Conservation (phyloP, 2,113 vertebrate genomes). For the Phrynocephalus versicolor region DNA sequence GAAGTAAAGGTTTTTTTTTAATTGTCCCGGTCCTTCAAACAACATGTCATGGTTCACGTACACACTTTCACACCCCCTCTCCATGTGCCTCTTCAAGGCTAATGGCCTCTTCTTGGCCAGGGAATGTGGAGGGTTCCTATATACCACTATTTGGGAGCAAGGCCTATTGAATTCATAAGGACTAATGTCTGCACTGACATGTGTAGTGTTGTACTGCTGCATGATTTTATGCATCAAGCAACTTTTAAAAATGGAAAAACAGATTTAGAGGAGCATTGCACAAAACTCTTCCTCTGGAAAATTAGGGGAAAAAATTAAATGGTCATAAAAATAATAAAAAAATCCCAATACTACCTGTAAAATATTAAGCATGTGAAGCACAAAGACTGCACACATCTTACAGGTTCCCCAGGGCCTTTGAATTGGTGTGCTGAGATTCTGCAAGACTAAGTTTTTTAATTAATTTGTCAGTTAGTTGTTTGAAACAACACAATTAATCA, state of each 20-base stretch:
- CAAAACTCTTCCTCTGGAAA: background rate
- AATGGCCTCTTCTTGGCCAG: too few relatives aligned
- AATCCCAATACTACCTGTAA: background rate
- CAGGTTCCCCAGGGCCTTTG: background rate
- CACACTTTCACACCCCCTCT: too few relatives aligned
- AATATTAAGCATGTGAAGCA: background rate
- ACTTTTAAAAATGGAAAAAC: background rate
- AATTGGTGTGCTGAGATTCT: conserved; percentile 3
- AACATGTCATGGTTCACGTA: too few relatives aligned
- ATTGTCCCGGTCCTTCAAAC: too few relatives aligned
- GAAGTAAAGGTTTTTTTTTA: too few relatives aligned
- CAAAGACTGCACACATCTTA: background rate
- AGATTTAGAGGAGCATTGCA: background rate
- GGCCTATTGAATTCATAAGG: background rate
- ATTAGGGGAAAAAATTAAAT: background rate
- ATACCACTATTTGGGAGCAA: background rate
- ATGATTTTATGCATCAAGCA: background rate
- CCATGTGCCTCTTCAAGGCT: too few relatives aligned
- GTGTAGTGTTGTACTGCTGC: background rate
- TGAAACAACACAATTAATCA: conserved; percentile 35
- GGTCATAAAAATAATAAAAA: background rate
- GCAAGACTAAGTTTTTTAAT: conserved; percentile 10
- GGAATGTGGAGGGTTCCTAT: too few relatives aligned
- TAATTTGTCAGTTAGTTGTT: conserved; percentile 33
- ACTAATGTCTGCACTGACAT: background rate